Conservation (phyloP, 1,140 invertebrate genomes). For the Yoshiicerus persimilis region DNA sequence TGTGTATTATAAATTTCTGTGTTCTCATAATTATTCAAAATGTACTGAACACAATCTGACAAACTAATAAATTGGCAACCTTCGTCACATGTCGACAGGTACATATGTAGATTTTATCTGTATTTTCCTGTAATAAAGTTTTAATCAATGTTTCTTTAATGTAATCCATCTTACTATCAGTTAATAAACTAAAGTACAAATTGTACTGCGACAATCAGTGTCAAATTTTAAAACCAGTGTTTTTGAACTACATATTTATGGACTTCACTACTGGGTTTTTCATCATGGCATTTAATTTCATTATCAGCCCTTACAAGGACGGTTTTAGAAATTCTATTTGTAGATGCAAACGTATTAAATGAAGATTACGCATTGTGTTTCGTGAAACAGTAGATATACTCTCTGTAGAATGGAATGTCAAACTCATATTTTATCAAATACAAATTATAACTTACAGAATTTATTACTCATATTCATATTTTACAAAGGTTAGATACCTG, state of each 20-base stretch:
- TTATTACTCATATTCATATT: neutral
- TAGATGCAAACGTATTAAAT: too few relatives aligned
- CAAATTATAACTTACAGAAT: neutral
- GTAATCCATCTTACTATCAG: neutral
- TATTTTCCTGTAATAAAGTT: neutral
- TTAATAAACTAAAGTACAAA: neutral
- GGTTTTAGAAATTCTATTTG: too few relatives aligned
- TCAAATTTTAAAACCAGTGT: neutral
- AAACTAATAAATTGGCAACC: conserved; percentile 5
- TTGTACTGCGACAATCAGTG: neutral
- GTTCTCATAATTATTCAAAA: neutral
- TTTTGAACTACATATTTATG: neutral
- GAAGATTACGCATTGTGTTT: too few relatives aligned
- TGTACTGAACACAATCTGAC: neutral
- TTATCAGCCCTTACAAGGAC: neutral
- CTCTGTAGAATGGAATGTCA: too few relatives aligned
- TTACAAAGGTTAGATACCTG: neutral
- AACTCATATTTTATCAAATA: neutral
- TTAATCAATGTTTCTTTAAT: neutral
- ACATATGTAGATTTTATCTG: neutral
- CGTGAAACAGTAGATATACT: too few relatives aligned
- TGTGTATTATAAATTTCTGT: neutral
- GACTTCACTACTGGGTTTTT: too few relatives aligned
- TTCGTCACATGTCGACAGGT: neutral
- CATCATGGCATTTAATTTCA: too few relatives aligned